Evolutionary conservation across 1,140 invertebrate genomes (phyloP).

Genomic region (Bemisia tabaci): DNA sequence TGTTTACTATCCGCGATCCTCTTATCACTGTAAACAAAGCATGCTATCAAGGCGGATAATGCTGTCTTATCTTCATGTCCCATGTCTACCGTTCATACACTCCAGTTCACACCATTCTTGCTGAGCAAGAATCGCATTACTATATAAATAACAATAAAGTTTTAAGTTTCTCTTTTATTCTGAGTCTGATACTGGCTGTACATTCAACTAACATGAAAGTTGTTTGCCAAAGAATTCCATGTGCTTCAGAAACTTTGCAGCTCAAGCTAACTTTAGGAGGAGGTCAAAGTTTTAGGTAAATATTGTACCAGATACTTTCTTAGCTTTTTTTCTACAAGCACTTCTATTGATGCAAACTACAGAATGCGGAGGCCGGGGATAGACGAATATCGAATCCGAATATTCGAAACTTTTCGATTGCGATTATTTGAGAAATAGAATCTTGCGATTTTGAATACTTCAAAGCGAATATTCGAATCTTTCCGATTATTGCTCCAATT

Average conservation of each 20-base stretch:
- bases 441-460: neutral
- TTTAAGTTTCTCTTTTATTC: too few species aligned
- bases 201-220: neutral
- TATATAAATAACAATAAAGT: too few species aligned
- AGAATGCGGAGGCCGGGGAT: neutral
- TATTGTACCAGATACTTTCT: neutral
- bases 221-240: neutral
- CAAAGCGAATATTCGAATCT: neutral
- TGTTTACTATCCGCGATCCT: too few species aligned
- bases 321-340: neutral
- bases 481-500: too few species aligned
- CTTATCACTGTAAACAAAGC: too few species aligned
- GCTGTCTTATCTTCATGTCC: too few species aligned
- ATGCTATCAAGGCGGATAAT: too few species aligned
- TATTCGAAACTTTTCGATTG: neutral
- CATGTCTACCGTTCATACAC: too few species aligned
- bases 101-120: too few species aligned
- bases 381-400: neutral
- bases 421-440: too few species aligned
- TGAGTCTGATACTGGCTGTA: too few species aligned
- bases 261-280: neutral
- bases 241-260: neutral
- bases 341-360: neutral
- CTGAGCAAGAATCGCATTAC: too few species aligned
- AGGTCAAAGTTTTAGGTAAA: neutral